phyloP scores from a whole-genome alignment of 2,113 vertebrate species.

The Ia io region DNA sequence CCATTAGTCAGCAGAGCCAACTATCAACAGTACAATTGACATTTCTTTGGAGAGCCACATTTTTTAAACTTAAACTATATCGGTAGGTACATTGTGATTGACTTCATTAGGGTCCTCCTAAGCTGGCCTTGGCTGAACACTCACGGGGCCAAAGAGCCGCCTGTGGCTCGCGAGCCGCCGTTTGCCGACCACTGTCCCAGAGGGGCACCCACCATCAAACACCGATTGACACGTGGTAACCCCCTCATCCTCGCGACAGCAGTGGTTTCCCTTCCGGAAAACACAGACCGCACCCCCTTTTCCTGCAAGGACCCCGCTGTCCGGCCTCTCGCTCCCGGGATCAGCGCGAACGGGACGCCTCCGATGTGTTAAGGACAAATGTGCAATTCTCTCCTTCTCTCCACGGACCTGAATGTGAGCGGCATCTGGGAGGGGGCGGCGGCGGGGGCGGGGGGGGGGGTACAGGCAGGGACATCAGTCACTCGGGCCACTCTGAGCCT shows the following conservation, averaged over 20 bases:
- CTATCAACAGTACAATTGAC: too few relatives aligned
- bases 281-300: not conserved
- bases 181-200: too few relatives aligned
- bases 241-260: not conserved
- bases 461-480: not conserved
- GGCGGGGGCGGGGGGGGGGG: accelerated
- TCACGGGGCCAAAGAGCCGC: too few relatives aligned
- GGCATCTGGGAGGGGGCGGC: not conserved
- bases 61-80: too few relatives aligned
- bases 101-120: too few relatives aligned
- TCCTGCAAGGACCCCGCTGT: not conserved
- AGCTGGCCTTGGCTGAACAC: too few relatives aligned
- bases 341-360: not conserved
- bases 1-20: too few relatives aligned
- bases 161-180: too few relatives aligned
- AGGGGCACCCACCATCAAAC: too few relatives aligned
- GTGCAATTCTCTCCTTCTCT: conserved; percentile 50
- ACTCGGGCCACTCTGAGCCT: conserved; percentile 6
- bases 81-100: too few relatives aligned
- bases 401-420: conserved; percentile 20
- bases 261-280: not conserved
- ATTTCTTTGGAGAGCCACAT: too few relatives aligned
- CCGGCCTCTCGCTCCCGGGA: conserved; percentile 1
- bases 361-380: not conserved
- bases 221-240: not conserved